phyloP scores from a whole-genome alignment of 2,888 invertebrate species.

The Plutella xylostella region DNA sequence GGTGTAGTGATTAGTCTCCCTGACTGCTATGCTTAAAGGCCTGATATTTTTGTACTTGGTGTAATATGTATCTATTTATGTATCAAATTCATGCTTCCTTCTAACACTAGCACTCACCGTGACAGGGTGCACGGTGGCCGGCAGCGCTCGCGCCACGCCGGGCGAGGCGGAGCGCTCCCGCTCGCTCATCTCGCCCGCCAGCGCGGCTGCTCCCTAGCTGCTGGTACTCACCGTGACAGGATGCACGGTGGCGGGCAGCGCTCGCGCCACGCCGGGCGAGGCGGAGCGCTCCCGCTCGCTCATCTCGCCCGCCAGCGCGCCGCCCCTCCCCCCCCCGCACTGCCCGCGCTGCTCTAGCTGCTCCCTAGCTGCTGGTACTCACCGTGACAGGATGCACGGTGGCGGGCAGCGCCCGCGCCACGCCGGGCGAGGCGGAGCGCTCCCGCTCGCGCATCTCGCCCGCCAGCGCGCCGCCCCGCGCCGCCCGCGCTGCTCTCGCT shows the following conservation, averaged over 20 bases:
- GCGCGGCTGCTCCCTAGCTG: no score
- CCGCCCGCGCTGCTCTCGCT: conserved; percentile 25
- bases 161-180: conserved; percentile 56
- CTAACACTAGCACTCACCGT: conserved; percentile 43
- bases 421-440: conserved; percentile 49
- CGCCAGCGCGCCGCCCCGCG: conserved; percentile 43
- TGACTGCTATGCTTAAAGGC: no score
- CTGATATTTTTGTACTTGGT: no score
- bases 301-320: conserved; percentile 48
- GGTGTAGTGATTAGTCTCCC: no score
- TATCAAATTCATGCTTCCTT: no score
- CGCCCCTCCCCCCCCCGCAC: conserved; percentile 37
- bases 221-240: conserved; percentile 39
- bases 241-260: conserved; percentile 47
- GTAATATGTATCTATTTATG: no score
- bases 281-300: conserved; percentile 54
- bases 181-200: conserved; percentile 53
- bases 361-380: conserved; percentile 35
- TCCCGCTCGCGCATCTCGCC: conserved; percentile 57
- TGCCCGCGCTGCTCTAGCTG: conserved; percentile 34
- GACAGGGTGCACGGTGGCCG: conserved; percentile 44
- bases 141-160: conserved; percentile 41
- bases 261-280: conserved; percentile 44
- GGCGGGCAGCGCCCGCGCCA: conserved; percentile 47
- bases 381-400: conserved; percentile 41